These are phyloP conservation scores for Ploceus nigricollis DNA, from an alignment of 2,113 vertebrate genomes.

Conservation along the genomic window DNA sequence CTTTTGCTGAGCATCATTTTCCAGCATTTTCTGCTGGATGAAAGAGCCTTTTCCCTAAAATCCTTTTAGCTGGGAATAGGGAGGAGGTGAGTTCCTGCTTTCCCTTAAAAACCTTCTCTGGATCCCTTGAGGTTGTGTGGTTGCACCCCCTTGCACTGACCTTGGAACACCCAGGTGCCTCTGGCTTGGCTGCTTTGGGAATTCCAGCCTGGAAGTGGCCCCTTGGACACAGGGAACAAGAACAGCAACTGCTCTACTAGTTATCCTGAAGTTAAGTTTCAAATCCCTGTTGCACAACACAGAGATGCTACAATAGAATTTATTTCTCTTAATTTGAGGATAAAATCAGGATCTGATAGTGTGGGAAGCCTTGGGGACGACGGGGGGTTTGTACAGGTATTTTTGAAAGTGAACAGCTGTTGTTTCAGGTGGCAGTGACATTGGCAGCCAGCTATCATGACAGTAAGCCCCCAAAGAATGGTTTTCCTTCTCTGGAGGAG, in stretches of 20 bases:
- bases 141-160: neutral
- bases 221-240: neutral
- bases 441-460: neutral
- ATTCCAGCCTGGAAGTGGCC: neutral
- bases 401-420: neutral
- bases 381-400: neutral
- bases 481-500: neutral
- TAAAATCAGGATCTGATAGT: neutral
- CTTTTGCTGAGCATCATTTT: neutral
- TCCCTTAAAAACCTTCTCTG: neutral
- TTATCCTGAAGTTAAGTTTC: neutral
- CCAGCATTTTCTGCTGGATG: neutral
- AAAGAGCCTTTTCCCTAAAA: neutral
- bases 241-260: neutral
- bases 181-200: neutral
- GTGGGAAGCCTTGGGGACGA: neutral
- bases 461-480: neutral
- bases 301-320: neutral
- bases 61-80: neutral
- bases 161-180: fast-evolving
- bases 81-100: neutral
- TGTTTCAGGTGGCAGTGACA: constrained; percentile 31
- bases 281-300: neutral
- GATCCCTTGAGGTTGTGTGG: too few relatives aligned
- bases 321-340: neutral